Evolutionary conservation across 2,797 vertebrate species (phyloP).

Genomic region (Botia almorhae): DNA sequence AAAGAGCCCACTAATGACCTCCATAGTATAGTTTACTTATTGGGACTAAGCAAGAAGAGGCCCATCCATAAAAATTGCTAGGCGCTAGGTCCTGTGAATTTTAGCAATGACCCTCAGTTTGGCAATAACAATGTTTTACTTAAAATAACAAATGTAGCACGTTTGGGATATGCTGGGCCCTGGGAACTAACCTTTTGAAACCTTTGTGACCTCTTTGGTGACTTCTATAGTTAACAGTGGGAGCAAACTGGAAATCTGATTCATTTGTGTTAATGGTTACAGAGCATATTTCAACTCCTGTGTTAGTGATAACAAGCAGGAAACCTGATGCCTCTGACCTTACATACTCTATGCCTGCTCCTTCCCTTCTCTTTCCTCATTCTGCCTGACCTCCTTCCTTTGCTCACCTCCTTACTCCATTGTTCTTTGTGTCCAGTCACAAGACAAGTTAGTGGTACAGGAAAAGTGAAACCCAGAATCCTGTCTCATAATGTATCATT

Average conservation of each 20-base stretch:
- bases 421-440: slow-evolving; percentile 54
- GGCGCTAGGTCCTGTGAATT: background rate
- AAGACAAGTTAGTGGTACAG: slow-evolving; percentile 29
- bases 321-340: slow-evolving; percentile 48
- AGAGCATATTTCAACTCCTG: slow-evolving; percentile 3
- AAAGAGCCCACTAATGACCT: background rate
- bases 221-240: slow-evolving; percentile 21
- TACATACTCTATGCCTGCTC: slow-evolving; percentile 27
- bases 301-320: background rate
- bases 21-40: background rate
- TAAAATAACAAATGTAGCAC: background rate
- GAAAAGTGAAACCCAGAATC: slow-evolving; percentile 28
- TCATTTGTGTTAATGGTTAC: slow-evolving; percentile 10
- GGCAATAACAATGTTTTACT: background rate
- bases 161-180: background rate
- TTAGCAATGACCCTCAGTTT: background rate
- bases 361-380: slow-evolving; percentile 42
- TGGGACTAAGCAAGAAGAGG: background rate
- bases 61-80: background rate
- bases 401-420: slow-evolving; percentile 34
- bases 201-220: background rate
- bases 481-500: slow-evolving; percentile 45
- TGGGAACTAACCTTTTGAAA: background rate
- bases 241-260: background rate
- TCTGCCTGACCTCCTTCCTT: slow-evolving; percentile 45